phyloP scores from a whole-genome alignment of 2,113 vertebrate genomes.

The Maccullochella peelii region DNA sequence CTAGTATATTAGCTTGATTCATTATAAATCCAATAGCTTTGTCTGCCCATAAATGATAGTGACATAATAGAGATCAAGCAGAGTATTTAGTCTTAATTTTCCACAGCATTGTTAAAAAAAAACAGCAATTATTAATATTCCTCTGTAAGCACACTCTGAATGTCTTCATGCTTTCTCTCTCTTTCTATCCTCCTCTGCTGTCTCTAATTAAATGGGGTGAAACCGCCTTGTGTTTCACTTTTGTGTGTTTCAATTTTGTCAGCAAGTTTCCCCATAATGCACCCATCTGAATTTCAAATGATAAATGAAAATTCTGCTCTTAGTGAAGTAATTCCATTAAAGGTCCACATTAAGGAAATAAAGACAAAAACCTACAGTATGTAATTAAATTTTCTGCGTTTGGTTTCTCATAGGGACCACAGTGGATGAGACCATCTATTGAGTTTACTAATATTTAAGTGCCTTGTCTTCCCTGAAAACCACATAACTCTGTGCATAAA shows the following conservation, averaged over 20 bases:
- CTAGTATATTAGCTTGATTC: constrained; percentile 64
- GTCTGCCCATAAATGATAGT: constrained; percentile 47
- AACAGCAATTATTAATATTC: constrained; percentile 62
- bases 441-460: constrained; percentile 86
- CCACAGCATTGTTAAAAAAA: constrained; percentile 26
- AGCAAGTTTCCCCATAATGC: constrained; percentile 89
- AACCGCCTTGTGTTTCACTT: constrained; percentile 81
- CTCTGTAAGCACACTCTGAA: constrained; percentile 37
- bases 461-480: constrained; percentile 81
- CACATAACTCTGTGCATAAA: constrained; percentile 79
- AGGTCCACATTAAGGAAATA: constrained; percentile 86
- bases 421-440: constrained; percentile 78
- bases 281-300: constrained; percentile 94
- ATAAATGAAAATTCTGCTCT: constrained; percentile 87
- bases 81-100: constrained; percentile 71
- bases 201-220: constrained; percentile 84
- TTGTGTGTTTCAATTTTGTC: constrained; percentile 89
- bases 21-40: constrained; percentile 71
- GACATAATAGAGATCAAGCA: constrained; percentile 68
- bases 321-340: constrained; percentile 90
- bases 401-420: constrained; percentile 76
- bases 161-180: constrained; percentile 32
- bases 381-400: constrained; percentile 84
- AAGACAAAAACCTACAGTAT: constrained; percentile 85
- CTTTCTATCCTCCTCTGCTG: constrained; percentile 50